Evolutionary conservation across 2,797 vertebrate species (phyloP), one percentile per base, ranked within the genome.

Genomic region (Chelidonichthys spinosus): DNA sequence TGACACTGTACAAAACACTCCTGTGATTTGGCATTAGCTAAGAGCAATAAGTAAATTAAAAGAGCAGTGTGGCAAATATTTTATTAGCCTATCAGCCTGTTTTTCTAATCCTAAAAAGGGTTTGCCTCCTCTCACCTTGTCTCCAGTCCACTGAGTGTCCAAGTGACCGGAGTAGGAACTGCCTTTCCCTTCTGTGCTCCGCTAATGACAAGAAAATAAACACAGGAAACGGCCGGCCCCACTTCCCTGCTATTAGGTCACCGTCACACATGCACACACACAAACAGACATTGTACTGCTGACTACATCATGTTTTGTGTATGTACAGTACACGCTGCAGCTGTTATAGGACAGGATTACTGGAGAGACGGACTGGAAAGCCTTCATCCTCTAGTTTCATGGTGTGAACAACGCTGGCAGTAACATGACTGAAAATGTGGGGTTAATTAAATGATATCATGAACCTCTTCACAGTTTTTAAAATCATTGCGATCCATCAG

Each of bases 191-290:
- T 63, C 64, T 11, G 73, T 75, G 81, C 72, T 69, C 76, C n/a
- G 65, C 80, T 84, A 90, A 86, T 91, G 87, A 83, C 82, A 85
- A 79, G 90, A 91, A 90, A 92, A 93, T 91, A 92, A 90, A 94
- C 89, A 91, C 78, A 87, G 92, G 92, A 92, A 91, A 85, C 58
- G 46, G 72, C 76, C 81, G 70, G 83, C 68, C 79, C 69, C 63
- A 47, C 63, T 73, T 85, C 83, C 76, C 78, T 64, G 87, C 85
- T 92, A 92, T 89, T 90, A 92, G 92, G 89, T 90, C 92, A 88
- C 67, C 42, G 10, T 82, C 83, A 83, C 68, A 80, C 81, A 82
- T 52, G 69, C 72, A 59, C 78, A 56, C 72, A 77, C 76, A 77
- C 66, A 78, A 35, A 78, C 74, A 69, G 80, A 84, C 82, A 83